Conservation (phyloP, 1,140 invertebrate genomes). For the Aphelenchoides fujianensis region DNA sequence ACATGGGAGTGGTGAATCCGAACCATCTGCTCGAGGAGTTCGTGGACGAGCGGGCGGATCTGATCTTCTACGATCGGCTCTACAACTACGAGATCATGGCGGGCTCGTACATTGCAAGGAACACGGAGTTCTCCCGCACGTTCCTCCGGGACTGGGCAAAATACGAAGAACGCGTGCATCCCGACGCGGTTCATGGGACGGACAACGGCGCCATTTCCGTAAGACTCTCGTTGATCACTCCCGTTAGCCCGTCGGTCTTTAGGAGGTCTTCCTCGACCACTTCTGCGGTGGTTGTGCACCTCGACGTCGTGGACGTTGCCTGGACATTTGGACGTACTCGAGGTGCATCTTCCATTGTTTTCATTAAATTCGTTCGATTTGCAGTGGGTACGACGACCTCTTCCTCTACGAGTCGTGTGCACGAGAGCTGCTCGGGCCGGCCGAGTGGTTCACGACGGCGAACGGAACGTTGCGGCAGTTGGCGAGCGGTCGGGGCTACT, state of each 20-base stretch:
- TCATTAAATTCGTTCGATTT: not conserved
- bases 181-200: conserved; percentile 46
- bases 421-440: conserved; percentile 31
- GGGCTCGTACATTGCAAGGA: conserved; percentile 40
- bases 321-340: conserved; percentile 27
- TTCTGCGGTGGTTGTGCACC: conserved; percentile 25
- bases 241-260: conserved; percentile 18
- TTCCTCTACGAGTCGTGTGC: conserved; percentile 35
- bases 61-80: conserved; percentile 45
- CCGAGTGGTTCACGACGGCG: not conserved
- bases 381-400: conserved; percentile 30
- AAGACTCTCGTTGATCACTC: conserved; percentile 1
- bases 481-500: not conserved
- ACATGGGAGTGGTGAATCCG: conserved; percentile 48
- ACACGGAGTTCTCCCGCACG: conserved; percentile 33
- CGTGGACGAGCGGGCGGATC: conserved; percentile 21
- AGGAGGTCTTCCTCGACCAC: conserved; percentile 44
- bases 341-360: not conserved
- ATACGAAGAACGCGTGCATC: conserved; percentile 28
- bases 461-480: not conserved
- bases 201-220: conserved; percentile 52
- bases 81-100: conserved; percentile 50
- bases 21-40: conserved; percentile 46
- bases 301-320: conserved; percentile 5
- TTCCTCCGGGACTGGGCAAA: conserved; percentile 40